Conservation (phyloP, 2,797 vertebrate genomes). For the Typhlichthys subterraneus region DNA sequence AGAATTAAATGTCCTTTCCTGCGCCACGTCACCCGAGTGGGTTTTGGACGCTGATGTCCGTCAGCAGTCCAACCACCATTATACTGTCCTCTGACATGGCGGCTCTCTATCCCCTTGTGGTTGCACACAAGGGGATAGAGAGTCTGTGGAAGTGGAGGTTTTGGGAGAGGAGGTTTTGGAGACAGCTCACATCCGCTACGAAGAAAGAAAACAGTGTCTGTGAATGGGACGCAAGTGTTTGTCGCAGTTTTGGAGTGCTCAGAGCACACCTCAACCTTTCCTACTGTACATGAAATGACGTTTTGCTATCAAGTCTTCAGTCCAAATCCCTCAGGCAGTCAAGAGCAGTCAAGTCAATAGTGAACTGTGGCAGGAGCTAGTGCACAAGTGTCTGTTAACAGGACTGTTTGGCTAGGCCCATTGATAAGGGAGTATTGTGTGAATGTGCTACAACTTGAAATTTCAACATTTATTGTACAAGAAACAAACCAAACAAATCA, state of each 20-base stretch:
- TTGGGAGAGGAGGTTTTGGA: background rate
- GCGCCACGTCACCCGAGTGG: slow-evolving; percentile 33
- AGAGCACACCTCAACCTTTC: background rate
- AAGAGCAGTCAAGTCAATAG: slow-evolving; percentile 54
- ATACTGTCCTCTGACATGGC: slow-evolving; percentile 23
- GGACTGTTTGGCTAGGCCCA: slow-evolving; percentile 5
- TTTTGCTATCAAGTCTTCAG: slow-evolving; percentile 12
- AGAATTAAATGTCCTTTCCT: slow-evolving; percentile 25
- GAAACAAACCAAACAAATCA: no score
- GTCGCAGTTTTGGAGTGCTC: background rate
- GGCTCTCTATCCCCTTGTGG: background rate
- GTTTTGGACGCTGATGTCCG: background rate
- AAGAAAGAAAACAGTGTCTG: no score
- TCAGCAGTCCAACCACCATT: slow-evolving; percentile 13
- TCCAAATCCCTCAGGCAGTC: slow-evolving; percentile 48
- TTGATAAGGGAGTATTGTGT: slow-evolving; percentile 2
- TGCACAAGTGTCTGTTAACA: slow-evolving; percentile 24
- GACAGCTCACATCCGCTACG: no score
- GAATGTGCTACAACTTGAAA: slow-evolving; percentile 36
- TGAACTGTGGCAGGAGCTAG: slow-evolving; percentile 22
- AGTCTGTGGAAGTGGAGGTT: background rate
- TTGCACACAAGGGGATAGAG: no score
- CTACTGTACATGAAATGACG: slow-evolving; percentile 10
- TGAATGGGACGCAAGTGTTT: no score
- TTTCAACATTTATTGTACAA: no score